Base-by-base conservation (phyloP, 1,140 invertebrate species). In the Sarcophaga peregrina region DNA sequence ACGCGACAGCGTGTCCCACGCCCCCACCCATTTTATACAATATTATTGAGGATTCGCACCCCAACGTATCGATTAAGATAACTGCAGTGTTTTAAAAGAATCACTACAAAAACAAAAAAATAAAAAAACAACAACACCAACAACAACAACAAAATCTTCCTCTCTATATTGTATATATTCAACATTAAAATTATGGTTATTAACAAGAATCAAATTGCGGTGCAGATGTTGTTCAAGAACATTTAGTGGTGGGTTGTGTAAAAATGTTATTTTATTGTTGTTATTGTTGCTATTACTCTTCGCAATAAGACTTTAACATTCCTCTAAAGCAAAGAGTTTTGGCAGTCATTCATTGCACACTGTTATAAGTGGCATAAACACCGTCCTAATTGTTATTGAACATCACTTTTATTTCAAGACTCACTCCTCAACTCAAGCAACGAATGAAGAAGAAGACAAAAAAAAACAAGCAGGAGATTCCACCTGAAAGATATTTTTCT, bases 171-270 rank as follows among this genome's bases (percentile, higher is more conserved):
- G 25, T 86, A 86, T 88, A 88, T 88, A 86, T 88, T 88, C 87
- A 88, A 87, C 88, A 88, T 88, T 86, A 86, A 88, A 88, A 88
- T 88, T 88, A 88, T 88, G 88, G 88, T 88, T 88, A 88, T 88
- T 88, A 88, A 87, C 87, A 88, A 87, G 88, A 87, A 88, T 86
- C 87, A 88, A 88, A 88, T 88, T 87, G 87, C 87, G 86, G 86
- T 85, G 73, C 8, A 68, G 10, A 20, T 68, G n/a, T 10, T 11
- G 52, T 11, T 10, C 52, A 54, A 15, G 52, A 54, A 15, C 52
- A 54, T 37, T 37, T 37, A 68, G 62, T 75, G 74, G n/a, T 48
- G n/a, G n/a, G n/a, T 5, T 11, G 47, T 52, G 75, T 15, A 68
- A 37, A 37, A 37, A n/a, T n/a, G n/a, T n/a, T 80, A 72, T 81